phyloP scores from a whole-genome alignment of 2,113 vertebrate genomes.

The Pseudopipra pipra region DNA sequence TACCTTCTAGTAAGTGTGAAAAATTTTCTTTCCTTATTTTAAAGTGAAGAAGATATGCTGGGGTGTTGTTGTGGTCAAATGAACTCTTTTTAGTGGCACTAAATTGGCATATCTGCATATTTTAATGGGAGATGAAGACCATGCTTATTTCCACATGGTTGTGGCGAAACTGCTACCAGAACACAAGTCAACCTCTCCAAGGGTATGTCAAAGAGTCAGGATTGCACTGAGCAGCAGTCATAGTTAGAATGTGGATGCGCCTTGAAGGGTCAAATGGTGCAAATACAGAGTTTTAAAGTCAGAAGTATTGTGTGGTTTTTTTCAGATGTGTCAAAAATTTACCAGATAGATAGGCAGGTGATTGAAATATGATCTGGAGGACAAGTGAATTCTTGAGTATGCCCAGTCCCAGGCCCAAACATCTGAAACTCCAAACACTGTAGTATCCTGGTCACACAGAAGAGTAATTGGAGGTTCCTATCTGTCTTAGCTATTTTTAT shows the following conservation, averaged over 20 bases:
- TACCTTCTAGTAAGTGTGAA: not conserved
- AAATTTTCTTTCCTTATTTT: not conserved
- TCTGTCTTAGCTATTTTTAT: not conserved
- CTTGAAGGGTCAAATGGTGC: accelerated
- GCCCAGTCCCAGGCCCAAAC: not conserved
- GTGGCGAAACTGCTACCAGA: not conserved
- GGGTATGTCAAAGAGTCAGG: accelerated
- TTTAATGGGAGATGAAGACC: not conserved
- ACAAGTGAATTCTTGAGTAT: not conserved
- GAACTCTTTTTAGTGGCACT: not conserved
- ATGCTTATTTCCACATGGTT: not conserved
- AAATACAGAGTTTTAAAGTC: not conserved
- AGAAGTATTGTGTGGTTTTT: not conserved
- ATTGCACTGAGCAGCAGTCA: not conserved
- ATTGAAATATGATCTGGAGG: not conserved
- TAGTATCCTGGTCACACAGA: not conserved
- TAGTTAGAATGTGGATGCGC: not conserved
- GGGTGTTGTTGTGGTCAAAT: not conserved
- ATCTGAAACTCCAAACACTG: not conserved
- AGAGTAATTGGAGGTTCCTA: not conserved
- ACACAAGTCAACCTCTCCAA: not conserved
- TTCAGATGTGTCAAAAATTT: not conserved
- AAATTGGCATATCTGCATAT: not conserved
- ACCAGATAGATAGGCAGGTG: not conserved
- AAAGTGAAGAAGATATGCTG: not conserved